Percentiles rank a stretch among this genome's conserved stretches.
Evolutionary conservation across 2,113 vertebrate species (phyloP).

Genomic region (Macquaria australasica): DNA sequence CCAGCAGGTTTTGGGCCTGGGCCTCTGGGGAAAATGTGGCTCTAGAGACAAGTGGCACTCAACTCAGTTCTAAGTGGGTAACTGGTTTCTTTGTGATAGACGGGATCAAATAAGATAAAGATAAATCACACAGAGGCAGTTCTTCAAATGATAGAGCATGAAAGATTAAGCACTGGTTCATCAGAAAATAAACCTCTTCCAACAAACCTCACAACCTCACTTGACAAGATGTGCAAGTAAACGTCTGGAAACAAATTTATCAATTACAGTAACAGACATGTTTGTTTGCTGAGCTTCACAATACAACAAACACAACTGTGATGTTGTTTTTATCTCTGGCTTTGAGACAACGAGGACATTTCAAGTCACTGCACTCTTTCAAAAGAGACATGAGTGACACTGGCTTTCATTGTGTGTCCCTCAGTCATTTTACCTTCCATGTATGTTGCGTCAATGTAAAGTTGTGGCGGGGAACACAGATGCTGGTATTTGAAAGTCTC

Average conservation of each 20-base stretch:
- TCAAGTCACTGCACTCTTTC: constrained; percentile 6
- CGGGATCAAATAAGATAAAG: constrained; percentile 9
- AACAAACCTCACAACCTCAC: neutral
- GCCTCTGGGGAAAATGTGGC: neutral
- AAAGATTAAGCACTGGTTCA: neutral
- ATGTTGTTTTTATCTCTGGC: constrained; percentile 3
- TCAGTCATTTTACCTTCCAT: constrained; percentile 8
- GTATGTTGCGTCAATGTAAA: constrained; percentile 17
- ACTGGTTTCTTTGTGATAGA: neutral
- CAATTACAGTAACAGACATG: neutral
- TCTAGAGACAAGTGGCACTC: neutral
- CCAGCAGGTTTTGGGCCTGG: neutral
- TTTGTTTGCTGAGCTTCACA: neutral
- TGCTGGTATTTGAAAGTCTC: constrained; percentile 9
- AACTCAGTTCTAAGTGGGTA: too few relatives aligned
- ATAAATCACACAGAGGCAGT: neutral
- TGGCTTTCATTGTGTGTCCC: neutral
- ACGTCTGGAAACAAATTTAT: neutral
- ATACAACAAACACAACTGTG: neutral
- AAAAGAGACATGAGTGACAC: neutral
- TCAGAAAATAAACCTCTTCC: constrained; percentile 17
- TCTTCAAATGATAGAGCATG: neutral
- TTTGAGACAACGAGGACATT: constrained; percentile 23
- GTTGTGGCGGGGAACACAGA: constrained; percentile 1
- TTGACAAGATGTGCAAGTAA: neutral